phyloP scores from a whole-genome alignment of 2,113 vertebrate species.

The Castor canadensis region DNA sequence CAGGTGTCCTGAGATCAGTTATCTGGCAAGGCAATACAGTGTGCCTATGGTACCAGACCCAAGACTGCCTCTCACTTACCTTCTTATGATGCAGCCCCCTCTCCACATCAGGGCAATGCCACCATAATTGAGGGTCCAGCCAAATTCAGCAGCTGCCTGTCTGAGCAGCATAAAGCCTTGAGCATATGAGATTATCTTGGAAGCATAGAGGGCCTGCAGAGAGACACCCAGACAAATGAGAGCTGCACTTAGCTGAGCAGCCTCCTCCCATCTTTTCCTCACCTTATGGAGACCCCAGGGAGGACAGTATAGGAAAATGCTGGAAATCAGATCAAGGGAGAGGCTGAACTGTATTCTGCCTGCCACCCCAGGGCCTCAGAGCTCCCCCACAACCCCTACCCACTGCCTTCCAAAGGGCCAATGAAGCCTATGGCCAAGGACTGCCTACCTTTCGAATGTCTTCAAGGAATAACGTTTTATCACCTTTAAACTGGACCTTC shows the following conservation, averaged over 20 bases:
- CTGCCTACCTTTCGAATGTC: conserved; percentile 93
- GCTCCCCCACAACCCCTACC: not conserved
- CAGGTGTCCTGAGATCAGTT: rapidly evolving
- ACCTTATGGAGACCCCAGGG: not conserved
- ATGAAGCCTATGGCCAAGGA: not conserved
- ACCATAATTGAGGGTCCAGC: conserved; percentile 96
- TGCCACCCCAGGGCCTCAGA: not conserved
- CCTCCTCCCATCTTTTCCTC: rapidly evolving
- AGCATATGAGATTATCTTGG: conserved; percentile 98
- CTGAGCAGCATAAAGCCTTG: conserved; percentile 98
- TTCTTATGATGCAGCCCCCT: conserved; percentile 98
- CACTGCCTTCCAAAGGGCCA: not conserved
- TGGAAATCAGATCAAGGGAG: too few relatives aligned
- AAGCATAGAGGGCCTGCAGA: conserved; percentile 94
- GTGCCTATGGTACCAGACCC: not conserved
- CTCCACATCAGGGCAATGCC: conserved; percentile 98
- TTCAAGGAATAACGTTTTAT: conserved; percentile 93
- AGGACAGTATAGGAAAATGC: rapidly evolving
- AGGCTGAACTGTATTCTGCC: not conserved
- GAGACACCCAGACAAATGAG: not conserved
- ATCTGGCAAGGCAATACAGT: not conserved
- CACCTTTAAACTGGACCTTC: conserved; percentile 83
- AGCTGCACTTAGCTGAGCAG: rapidly evolving
- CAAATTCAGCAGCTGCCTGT: conserved; percentile 95
- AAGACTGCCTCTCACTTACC: conserved; percentile 80